A percentile compares a stretch with the other conserved stretches of the same genome.
Evolutionary conservation across 2,888 invertebrate genomes (phyloP).

Genomic region (Apodemia mormo): DNA sequence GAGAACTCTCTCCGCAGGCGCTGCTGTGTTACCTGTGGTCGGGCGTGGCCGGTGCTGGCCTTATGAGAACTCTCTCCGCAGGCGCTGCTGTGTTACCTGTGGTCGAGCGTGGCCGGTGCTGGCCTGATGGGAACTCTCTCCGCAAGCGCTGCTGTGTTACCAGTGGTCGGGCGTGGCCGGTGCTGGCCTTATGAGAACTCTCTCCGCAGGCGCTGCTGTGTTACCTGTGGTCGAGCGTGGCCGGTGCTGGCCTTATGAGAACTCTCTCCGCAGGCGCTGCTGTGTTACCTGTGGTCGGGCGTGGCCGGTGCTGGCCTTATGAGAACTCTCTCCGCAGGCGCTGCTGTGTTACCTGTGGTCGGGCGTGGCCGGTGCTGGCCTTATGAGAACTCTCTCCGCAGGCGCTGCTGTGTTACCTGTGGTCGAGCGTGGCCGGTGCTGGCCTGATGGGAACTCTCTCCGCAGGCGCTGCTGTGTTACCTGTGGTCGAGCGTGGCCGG

Average conservation of each 20-base stretch:
- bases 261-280: not conserved
- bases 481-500: no score
- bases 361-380: slow-evolving; percentile 73
- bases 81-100: not conserved
- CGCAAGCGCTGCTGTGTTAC: not conserved
- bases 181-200: slow-evolving; percentile 47
- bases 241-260: slow-evolving; percentile 54
- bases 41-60: slow-evolving; percentile 73
- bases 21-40: not conserved
- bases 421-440: no score
- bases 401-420: no score
- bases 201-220: not conserved
- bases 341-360: not conserved
- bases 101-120: slow-evolving; percentile 69
- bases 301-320: slow-evolving; percentile 73
- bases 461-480: no score
- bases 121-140: slow-evolving; percentile 37
- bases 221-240: slow-evolving; percentile 59
- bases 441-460: no score
- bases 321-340: not conserved
- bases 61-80: not conserved
- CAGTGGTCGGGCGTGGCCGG: slow-evolving; percentile 64
- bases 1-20: not conserved
- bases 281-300: slow-evolving; percentile 41
- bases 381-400: no score